These are phyloP conservation scores for Alectura lathami DNA, from an alignment of 2,113 vertebrate species.

Conservation along the genomic window DNA sequence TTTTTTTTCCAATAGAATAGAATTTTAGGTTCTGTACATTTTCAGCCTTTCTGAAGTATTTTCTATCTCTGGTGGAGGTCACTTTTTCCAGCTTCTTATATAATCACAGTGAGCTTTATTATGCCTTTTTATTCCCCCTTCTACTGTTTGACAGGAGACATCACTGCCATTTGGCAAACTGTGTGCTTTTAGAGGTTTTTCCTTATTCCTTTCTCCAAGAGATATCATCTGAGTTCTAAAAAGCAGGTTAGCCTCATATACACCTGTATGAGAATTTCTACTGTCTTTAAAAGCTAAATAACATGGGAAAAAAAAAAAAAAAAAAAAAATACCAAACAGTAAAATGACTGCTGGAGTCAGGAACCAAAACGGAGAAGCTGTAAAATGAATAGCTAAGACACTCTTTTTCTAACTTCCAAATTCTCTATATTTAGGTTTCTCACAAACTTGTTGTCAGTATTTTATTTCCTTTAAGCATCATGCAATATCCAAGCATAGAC, in stretches of 20 bases:
- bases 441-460: neutral
- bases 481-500: neutral
- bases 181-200: neutral
- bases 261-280: neutral
- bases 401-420: neutral
- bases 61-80: neutral
- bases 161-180: slow-evolving; percentile 2
- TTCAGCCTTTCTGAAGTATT: neutral
- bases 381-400: neutral
- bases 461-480: neutral
- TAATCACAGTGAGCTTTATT: neutral
- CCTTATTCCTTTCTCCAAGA: neutral
- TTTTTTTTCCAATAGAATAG: neutral
- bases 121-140: neutral
- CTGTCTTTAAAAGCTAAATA: neutral
- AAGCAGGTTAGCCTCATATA: neutral
- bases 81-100: neutral
- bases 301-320: neutral
- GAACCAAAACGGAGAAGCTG: neutral
- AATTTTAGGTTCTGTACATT: neutral
- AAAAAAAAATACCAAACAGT: neutral
- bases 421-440: neutral
- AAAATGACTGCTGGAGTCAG: neutral
- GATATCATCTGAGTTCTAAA: neutral
- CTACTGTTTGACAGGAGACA: neutral